A percentile compares a stretch with the other conserved stretches of the same genome.
phyloP scores from a whole-genome alignment of 2,797 vertebrate genomes.

The Gymnocypris eckloni region DNA sequence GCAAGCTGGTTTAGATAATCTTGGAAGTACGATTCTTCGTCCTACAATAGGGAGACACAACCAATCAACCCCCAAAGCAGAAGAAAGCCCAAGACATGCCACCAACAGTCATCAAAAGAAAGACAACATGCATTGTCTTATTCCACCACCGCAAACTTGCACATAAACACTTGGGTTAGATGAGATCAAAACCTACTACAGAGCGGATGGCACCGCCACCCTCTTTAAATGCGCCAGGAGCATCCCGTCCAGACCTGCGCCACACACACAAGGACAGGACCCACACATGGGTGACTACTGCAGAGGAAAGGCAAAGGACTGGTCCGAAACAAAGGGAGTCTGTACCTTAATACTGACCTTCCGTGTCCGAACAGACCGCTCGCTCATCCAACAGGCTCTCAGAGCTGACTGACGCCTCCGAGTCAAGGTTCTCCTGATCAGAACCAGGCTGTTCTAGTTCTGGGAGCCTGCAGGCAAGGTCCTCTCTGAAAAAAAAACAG shows the following conservation, averaged over 20 bases:
- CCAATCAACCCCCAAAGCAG: slow-evolving; percentile 18
- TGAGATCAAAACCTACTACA: slow-evolving; percentile 76
- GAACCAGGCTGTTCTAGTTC: slow-evolving; percentile 95
- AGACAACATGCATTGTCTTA: slow-evolving; percentile 18
- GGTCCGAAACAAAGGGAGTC: slow-evolving; percentile 56
- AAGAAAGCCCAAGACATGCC: slow-evolving; percentile 12
- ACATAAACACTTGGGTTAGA: slow-evolving; percentile 15
- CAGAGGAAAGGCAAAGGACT: slow-evolving; percentile 60
- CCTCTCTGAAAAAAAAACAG: slow-evolving; percentile 81
- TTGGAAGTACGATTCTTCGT: slow-evolving; percentile 56
- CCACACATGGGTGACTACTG: slow-evolving; percentile 72
- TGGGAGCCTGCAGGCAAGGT: slow-evolving; percentile 91
- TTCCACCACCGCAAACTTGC: slow-evolving; percentile 19
- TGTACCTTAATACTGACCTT: slow-evolving; percentile 91
- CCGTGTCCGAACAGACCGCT: slow-evolving; percentile 76
- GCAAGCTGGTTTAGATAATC: slow-evolving; percentile 60
- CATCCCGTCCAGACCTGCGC: slow-evolving; percentile 81
- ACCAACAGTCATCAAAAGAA: neutral
- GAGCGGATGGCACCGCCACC: slow-evolving; percentile 74
- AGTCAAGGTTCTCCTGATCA: slow-evolving; percentile 95
- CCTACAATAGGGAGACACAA: slow-evolving; percentile 63
- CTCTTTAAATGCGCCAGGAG: slow-evolving; percentile 67
- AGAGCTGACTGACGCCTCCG: slow-evolving; percentile 91
- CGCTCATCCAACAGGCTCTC: slow-evolving; percentile 94
- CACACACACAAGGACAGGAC: slow-evolving; percentile 77